A percentile compares a stretch with the other conserved stretches of the same genome.
phyloP scores from a whole-genome alignment of 1,140 invertebrate species.

The Atta texana region DNA sequence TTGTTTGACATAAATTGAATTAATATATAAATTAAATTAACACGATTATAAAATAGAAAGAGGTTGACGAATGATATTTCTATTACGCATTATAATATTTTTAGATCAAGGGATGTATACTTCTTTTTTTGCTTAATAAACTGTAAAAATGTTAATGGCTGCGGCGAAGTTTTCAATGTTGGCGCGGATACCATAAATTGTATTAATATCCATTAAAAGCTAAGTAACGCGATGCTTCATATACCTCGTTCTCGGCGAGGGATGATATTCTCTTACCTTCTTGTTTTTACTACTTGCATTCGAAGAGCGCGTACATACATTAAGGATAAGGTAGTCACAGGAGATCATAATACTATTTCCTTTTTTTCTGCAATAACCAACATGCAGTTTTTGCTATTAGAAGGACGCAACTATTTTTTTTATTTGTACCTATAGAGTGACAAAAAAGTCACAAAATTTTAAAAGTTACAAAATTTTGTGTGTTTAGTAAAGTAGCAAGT shows the following conservation, averaged over 20 bases:
- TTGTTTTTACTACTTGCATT: conserved; percentile 5
- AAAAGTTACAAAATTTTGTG: too few relatives aligned
- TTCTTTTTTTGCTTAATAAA: conserved; percentile 59
- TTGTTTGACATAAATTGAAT: neutral
- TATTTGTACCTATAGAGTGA: neutral
- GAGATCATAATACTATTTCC: conserved; percentile 21
- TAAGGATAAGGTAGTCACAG: conserved; percentile 52
- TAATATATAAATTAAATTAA: neutral
- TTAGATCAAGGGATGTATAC: neutral
- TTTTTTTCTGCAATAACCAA: conserved; percentile 41
- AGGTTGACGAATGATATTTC: conserved; percentile 7
- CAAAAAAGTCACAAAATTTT: too few relatives aligned
- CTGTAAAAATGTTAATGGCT: conserved; percentile 49
- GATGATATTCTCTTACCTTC: conserved; percentile 55
- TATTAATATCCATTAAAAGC: conserved; percentile 76
- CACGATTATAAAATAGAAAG: neutral
- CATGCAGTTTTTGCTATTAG: conserved; percentile 33
- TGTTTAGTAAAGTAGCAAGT: too few relatives aligned
- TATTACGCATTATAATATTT: neutral
- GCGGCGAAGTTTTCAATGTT: conserved; percentile 42
- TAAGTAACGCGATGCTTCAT: conserved; percentile 72
- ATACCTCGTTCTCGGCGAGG: conserved; percentile 41
- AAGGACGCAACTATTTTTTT: conserved; percentile 22
- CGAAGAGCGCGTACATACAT: conserved; percentile 14
- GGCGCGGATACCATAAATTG: conserved; percentile 63